Evolutionary conservation across 2,797 vertebrate species (phyloP).

Genomic region (Parambassis ranga): DNA sequence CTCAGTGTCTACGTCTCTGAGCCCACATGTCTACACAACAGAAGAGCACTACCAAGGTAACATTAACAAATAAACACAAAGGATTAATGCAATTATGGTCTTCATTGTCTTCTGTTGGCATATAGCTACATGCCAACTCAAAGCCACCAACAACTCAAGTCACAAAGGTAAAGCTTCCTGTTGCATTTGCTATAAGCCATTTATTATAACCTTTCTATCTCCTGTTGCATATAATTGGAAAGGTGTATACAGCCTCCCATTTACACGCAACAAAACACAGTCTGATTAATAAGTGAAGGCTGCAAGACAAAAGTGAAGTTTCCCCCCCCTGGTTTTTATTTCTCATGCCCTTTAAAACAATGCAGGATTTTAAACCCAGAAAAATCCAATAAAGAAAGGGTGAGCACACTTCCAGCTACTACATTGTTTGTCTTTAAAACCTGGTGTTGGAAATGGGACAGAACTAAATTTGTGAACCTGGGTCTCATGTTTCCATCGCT

Average conservation of each 20-base stretch:
- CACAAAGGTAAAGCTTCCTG: neutral
- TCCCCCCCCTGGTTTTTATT: too few species aligned
- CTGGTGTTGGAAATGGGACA: too few species aligned
- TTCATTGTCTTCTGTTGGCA: neutral
- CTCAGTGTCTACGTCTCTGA: conserved; percentile 44
- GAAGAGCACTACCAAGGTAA: conserved; percentile 49
- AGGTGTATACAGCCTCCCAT: neutral
- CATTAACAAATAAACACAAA: conserved; percentile 45
- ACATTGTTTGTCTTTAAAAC: too few species aligned
- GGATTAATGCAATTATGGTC: conserved; percentile 42
- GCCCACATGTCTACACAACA: conserved; percentile 41
- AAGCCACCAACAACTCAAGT: neutral
- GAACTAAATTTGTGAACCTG: too few species aligned
- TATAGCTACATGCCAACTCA: neutral
- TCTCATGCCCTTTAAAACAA: too few species aligned
- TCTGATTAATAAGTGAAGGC: neutral
- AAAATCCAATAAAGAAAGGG: too few species aligned
- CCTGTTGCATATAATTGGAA: too few species aligned
- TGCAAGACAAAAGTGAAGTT: too few species aligned
- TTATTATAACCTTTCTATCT: too few species aligned
- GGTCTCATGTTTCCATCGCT: too few species aligned
- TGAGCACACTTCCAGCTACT: too few species aligned
- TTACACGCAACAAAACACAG: neutral
- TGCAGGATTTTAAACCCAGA: too few species aligned
- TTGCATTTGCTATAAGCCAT: neutral